Base-by-base conservation (phyloP, 2,888 invertebrate species). In the Morpho achilles region DNA sequence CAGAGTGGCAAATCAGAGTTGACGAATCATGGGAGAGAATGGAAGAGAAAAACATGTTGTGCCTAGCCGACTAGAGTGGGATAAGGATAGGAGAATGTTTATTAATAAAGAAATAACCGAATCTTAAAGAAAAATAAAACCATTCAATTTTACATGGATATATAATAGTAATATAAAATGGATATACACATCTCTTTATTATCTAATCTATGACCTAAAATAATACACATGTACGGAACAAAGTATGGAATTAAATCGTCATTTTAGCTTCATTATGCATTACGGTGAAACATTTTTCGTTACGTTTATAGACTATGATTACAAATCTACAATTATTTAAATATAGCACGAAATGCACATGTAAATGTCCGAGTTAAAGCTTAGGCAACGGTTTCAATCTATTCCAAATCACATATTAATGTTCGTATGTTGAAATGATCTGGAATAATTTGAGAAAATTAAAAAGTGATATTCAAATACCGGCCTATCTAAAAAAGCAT, bases 221-320 rank as follows among this genome's bases (percentile, higher is more conserved):
- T 56, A 60, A 62, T 63, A 52, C 64, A 61, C 53, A 62, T 62
- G 55, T 61, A 59, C 50, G 59, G 53, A 63, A 69, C 56, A 62
- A 60, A 67, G 71, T 71, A 67, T 67, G 60, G 69, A 72, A 79
- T 78, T 79, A 79, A 79, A 78, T 75, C 69, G 71, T 69, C 75
- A 76, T 79, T 80, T 74, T 72, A 66, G 68, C 68, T 68, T 69
- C 66, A 72, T 69, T 71, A 75, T 69, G 71, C 67, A 71, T 62
- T 66, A 67, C 64, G 54, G 62, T 64, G 62, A 62, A 67, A 64
- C 60, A 67, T 58, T 61, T 65, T 63, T 64, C 60, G 61, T 64
- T 64, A 51, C 59, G 60, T 62, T 52, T 62, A 62, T 59, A 62
- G 52, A 59, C 61, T 66, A 57, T 63, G 63, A 68, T 68, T 68